Evolutionary conservation across 2,797 vertebrate species (phyloP).

Genomic region (Hemitrygon akajei): DNA sequence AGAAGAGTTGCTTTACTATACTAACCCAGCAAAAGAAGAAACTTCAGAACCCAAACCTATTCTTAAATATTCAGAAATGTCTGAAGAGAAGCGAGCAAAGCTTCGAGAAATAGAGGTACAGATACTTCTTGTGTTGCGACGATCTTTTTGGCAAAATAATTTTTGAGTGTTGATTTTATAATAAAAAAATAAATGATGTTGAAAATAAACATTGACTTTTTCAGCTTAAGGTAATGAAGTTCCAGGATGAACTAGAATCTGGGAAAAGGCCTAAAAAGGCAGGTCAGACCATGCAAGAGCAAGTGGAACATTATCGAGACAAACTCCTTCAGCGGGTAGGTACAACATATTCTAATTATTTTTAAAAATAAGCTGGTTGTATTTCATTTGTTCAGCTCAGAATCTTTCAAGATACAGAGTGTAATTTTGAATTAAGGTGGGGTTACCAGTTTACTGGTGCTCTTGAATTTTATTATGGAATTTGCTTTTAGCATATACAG

Average conservation of each 20-base stretch:
- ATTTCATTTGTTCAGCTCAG: too few relatives aligned
- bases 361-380: not conserved
- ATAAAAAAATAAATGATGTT: not conserved
- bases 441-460: not conserved
- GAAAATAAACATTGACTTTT: constrained; percentile 38
- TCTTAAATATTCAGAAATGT: constrained; percentile 85
- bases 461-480: not conserved
- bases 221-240: constrained; percentile 98
- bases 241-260: constrained; percentile 96
- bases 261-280: constrained; percentile 94
- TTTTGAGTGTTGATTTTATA: not conserved
- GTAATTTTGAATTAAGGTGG: not conserved
- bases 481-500: not conserved
- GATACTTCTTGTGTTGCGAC: not conserved
- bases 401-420: not conserved
- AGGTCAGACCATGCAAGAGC: constrained; percentile 89
- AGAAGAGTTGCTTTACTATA: constrained; percentile 75
- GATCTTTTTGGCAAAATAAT: not conserved
- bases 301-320: constrained; percentile 96
- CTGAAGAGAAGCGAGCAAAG: constrained; percentile 91
- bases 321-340: constrained; percentile 92
- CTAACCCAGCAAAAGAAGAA: constrained; percentile 80
- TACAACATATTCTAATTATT: constrained; percentile 43
- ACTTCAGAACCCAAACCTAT: constrained; percentile 71
- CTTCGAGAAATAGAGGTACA: constrained; percentile 91